phyloP scores from a whole-genome alignment of 2,888 invertebrate species.

The Cephus pygmeus region DNA sequence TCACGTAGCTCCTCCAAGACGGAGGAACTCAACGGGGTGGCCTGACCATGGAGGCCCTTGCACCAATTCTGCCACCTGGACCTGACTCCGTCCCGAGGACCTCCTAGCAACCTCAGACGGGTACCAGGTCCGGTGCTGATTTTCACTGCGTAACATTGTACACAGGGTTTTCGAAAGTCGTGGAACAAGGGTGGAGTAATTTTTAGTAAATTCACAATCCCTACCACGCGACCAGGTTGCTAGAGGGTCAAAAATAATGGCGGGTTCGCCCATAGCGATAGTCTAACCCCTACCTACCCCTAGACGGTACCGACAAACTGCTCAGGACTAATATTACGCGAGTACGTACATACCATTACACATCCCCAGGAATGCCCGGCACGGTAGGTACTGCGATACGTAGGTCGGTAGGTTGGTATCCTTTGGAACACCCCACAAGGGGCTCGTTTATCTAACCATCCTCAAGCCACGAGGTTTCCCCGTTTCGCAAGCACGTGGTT shows the following conservation, averaged over 20 bases:
- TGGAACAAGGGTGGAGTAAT: not conserved
- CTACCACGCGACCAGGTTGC: not conserved
- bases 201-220: not conserved
- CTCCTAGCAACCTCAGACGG: not conserved
- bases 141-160: not conserved
- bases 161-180: not conserved
- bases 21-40: constrained; percentile 35
- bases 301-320: constrained; percentile 40
- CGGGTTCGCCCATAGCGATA: not conserved
- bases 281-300: not conserved
- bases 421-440: constrained; percentile 61
- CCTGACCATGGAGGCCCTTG: not conserved
- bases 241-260: not conserved
- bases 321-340: constrained; percentile 52
- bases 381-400: constrained; percentile 42
- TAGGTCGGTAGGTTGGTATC: constrained; percentile 53
- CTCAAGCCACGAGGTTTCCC: constrained; percentile 27
- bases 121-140: not conserved
- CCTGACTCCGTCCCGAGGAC: not conserved
- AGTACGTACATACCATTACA: constrained; percentile 58
- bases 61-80: not conserved
- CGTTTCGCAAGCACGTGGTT: constrained; percentile 10
- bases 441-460: constrained; percentile 60
- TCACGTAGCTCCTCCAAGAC: constrained; percentile 36
- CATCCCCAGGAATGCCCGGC: constrained; percentile 48